Base-by-base conservation (phyloP, 2,797 vertebrate species). In the Molossus molossus region DNA sequence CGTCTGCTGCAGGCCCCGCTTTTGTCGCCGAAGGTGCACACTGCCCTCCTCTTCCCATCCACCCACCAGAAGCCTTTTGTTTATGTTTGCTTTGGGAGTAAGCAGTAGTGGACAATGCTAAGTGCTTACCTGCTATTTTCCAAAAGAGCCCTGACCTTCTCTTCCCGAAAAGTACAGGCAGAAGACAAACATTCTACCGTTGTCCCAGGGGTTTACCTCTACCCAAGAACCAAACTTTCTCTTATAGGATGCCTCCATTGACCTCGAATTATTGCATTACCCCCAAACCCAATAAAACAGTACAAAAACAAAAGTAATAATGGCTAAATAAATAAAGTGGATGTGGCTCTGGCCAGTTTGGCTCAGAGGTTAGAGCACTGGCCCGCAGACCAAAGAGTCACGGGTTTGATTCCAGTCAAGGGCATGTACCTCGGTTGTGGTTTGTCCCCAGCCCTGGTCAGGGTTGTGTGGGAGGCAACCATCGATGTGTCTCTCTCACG, bases 271-370 rank as follows among this genome's bases (percentile, higher is more conserved):
- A 40, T 50, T 76, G 12, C 1, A 70, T 93, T 76, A 57, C 15
- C 27, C 62, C 12, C 23, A 87, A 96, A 80, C 77, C 75, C 72
- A 91, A 75, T 57, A 90, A 86, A 92, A 84, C 6, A 87, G 75
- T 82, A 58, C 11, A 64, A 86, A 90, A 93, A 29, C 10, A 86
- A 95, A 72, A 82, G 60, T 9, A 40, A 57, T 15, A 55, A 90
- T 33, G 48, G 73, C 58, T 77, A 77, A 87, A 87, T 84, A 86
- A 89, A 84, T 33, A 70, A 64, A 85, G 62, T 69, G 7, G 50
- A 6, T 67, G 21, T 76, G 48, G 33, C 33, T 33, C 33, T 33
- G 33, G 33, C 33, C 33, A 33, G 40, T 45, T 45, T 45, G 40
- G 40, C 40, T 45, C 40, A 45, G 40, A 3, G 40, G 40, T 45